Evolutionary conservation across 2,888 invertebrate genomes (phyloP), one percentile per base, ranked within the genome.

Genomic region (Cerastis leucographa): DNA sequence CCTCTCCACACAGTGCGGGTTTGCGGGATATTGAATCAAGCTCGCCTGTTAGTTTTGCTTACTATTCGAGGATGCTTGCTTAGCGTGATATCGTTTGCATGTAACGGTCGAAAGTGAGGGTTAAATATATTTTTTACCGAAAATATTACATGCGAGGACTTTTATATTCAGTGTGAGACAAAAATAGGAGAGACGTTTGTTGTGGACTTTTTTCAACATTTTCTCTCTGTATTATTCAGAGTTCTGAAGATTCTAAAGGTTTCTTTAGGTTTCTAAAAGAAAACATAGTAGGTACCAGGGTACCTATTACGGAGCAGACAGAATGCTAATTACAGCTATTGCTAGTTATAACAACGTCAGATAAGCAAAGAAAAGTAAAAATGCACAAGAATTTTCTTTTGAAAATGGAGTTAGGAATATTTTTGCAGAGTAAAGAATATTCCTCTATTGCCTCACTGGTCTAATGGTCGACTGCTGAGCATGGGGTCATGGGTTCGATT

Each of bases 1-100:
- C 78, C 79, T 84, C 59, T 76, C 61, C 71, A 79, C 79, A 78
- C 71, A 78, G 49, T 72, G 75, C 56, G 74, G 83, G 71, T 74
- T 73, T 62, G 49, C 69, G 64, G 78, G 56, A 78, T 85, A 87
- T 88, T 87, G 87, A 87, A 83, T 83, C 66, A 77, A 81, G 78
- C 70, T 42, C 80, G 77, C 84, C 79, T 87, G 86, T 83, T 86
- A 85, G 84, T 76, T 88, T 80, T 78, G 76, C 85, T 85, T 80
- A 84, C 75, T 69, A 78, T 78, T 75, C 81, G 61, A 74, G 76
- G 12, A 59, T 71, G 76, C 82, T 85, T 72, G 56, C 69, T 46
- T 61, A 71, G 67, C 77, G 22, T 61, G 65, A 81, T 76, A 71
- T 54, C 40, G 59, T 76, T 74, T 71, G n/a, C 59, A 46, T 64